Conservation (phyloP, 2,888 invertebrate genomes). For the Tenthredo amoena region DNA sequence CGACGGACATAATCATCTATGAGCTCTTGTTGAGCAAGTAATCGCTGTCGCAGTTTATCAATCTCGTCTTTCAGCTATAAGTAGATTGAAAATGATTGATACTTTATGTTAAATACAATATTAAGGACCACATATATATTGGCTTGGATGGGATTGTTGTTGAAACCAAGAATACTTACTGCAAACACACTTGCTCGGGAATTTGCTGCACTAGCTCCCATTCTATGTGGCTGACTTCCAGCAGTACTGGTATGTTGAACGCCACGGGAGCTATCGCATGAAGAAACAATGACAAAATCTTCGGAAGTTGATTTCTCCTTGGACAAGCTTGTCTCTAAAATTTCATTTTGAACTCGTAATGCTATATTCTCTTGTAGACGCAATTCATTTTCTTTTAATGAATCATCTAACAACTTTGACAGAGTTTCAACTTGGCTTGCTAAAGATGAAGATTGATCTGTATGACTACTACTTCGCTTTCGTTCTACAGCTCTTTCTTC, state of each 20-base stretch:
- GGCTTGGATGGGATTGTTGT: neutral
- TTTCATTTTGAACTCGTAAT: constrained; percentile 16
- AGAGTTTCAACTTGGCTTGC: constrained; percentile 22
- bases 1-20: neutral
- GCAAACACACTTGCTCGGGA: neutral
- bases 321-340: neutral
- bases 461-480: neutral
- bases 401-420: constrained; percentile 25
- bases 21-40: constrained; percentile 23
- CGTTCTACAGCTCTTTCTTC: neutral
- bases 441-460: neutral
- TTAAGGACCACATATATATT: neutral
- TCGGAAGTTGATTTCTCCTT: neutral
- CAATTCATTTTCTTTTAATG: constrained; percentile 31
- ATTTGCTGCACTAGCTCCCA: neutral
- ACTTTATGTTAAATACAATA: neutral
- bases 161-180: neutral
- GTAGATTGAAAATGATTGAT: neutral
- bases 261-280: neutral
- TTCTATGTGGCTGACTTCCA: neutral
- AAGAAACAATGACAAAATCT: constrained; percentile 15
- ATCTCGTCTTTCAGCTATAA: constrained; percentile 8
- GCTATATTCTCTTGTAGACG: constrained; percentile 29
- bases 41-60: constrained; percentile 1
- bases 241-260: neutral